Percentiles rank a stretch among this genome's conserved stretches.
phyloP scores from a whole-genome alignment of 2,797 vertebrate genomes.

The Syngnathus rostellatus region DNA sequence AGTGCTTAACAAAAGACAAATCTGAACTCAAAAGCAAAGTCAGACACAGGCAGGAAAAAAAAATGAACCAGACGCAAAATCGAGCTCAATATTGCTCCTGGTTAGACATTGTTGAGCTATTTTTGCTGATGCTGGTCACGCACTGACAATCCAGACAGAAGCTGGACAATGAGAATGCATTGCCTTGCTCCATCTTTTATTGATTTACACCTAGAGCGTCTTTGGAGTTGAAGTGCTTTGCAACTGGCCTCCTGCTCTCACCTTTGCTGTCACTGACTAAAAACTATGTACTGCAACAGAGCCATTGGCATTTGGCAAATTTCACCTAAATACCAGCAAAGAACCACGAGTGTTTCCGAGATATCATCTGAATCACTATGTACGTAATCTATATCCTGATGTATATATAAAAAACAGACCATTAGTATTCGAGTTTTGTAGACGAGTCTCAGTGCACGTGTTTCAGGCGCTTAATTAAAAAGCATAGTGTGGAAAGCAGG shows the following conservation, averaged over 20 bases:
- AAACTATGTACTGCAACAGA: constrained; percentile 12
- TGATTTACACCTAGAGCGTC: constrained; percentile 64
- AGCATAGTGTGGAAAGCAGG: constrained; percentile 22
- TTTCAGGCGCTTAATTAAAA: constrained; percentile 48
- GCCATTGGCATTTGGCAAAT: constrained; percentile 12
- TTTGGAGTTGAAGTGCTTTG: constrained; percentile 46
- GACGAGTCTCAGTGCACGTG: constrained; percentile 35
- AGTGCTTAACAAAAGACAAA: constrained; percentile 30
- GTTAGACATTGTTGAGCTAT: constrained; percentile 49
- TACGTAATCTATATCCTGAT: too few species aligned
- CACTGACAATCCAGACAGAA: constrained; percentile 56
- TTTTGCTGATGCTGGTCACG: constrained; percentile 57
- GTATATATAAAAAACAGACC: too few species aligned
- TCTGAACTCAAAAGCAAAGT: constrained; percentile 12
- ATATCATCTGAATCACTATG: too few species aligned
- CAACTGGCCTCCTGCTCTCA: constrained; percentile 18
- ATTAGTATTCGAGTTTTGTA: too few species aligned
- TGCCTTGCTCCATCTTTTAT: constrained; percentile 61
- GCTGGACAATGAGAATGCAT: constrained; percentile 60
- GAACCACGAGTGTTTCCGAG: too few species aligned
- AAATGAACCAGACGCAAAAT: constrained; percentile 41
- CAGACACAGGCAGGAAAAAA: constrained; percentile 10
- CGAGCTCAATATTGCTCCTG: constrained; percentile 65
- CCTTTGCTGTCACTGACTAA: constrained; percentile 26
- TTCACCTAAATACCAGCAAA: too few species aligned